These are phyloP conservation scores for Ageneiosus marmoratus DNA, from an alignment of 2,113 vertebrate species.

Conservation along the genomic window DNA sequence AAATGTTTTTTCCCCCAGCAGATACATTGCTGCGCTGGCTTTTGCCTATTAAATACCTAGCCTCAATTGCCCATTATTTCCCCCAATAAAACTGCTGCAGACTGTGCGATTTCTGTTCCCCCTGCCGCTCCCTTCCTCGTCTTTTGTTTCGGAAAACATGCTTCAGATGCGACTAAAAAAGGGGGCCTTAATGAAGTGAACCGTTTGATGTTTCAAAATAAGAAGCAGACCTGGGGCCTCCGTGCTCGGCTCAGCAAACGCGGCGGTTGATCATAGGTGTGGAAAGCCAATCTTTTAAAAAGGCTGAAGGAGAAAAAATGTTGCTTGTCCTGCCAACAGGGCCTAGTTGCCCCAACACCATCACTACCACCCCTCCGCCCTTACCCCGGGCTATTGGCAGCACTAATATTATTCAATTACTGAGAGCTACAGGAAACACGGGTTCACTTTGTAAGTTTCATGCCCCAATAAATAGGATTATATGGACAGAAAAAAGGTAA, in stretches of 20 bases:
- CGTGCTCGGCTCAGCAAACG: constrained; percentile 67
- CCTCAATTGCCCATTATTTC: constrained; percentile 80
- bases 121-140: constrained; percentile 53
- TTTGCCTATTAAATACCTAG: constrained; percentile 80
- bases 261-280: constrained; percentile 75
- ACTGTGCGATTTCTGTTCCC: constrained; percentile 70
- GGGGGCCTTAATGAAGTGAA: constrained; percentile 77
- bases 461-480: constrained; percentile 25
- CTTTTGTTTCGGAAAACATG: constrained; percentile 79
- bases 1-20: constrained; percentile 63
- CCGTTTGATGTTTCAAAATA: constrained; percentile 80
- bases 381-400: constrained; percentile 68
- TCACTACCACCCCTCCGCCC: constrained; percentile 27
- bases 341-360: constrained; percentile 63
- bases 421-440: constrained; percentile 60
- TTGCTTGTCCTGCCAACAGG: constrained; percentile 73
- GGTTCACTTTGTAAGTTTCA: constrained; percentile 19
- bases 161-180: constrained; percentile 69
- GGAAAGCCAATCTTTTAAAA: constrained; percentile 74
- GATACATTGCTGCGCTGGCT: constrained; percentile 65
- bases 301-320: constrained; percentile 63
- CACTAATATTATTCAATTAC: constrained; percentile 73
- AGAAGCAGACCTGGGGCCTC: constrained; percentile 73
- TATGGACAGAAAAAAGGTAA: constrained; percentile 19
- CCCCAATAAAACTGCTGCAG: constrained; percentile 76